Evolutionary conservation across 2,888 invertebrate species (phyloP).

Genomic region (Opisthograptis luteolata): DNA sequence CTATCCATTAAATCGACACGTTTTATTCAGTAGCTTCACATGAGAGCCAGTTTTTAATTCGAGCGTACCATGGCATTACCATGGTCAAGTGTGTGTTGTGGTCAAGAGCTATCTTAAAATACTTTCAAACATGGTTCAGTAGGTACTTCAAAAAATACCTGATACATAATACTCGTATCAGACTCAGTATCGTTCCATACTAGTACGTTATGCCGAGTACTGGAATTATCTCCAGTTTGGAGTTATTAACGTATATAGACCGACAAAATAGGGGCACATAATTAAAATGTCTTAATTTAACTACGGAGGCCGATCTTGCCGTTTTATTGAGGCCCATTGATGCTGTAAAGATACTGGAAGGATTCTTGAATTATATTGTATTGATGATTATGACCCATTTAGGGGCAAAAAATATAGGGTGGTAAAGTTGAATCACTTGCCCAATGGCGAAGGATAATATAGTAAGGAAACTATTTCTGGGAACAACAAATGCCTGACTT

Average conservation of each 20-base stretch:
- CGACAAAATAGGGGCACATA: conserved; percentile 79
- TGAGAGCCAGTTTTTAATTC: no score
- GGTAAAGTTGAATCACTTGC: neutral
- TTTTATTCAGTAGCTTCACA: no score
- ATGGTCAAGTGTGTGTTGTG: no score
- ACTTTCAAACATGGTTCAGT: no score
- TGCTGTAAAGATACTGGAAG: conserved; percentile 61
- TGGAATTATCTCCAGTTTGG: conserved; percentile 5
- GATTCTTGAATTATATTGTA: conserved; percentile 29
- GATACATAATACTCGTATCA: no score
- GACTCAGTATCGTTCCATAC: no score
- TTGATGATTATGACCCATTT: conserved; percentile 28
- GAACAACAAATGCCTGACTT: no score
- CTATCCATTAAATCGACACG: no score
- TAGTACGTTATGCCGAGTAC: neutral
- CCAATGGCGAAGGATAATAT: neutral
- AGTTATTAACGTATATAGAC: conserved; percentile 62
- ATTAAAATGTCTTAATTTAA: conserved; percentile 84
- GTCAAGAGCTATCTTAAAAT: no score
- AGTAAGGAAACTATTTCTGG: no score
- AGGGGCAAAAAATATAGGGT: conserved; percentile 29
- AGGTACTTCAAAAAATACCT: no score
- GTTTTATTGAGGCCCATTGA: conserved; percentile 65
- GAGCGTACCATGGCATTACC: no score
- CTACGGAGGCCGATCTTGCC: conserved; percentile 58